phyloP scores from a whole-genome alignment of 2,113 vertebrate species.

The Pungitius pungitius region DNA sequence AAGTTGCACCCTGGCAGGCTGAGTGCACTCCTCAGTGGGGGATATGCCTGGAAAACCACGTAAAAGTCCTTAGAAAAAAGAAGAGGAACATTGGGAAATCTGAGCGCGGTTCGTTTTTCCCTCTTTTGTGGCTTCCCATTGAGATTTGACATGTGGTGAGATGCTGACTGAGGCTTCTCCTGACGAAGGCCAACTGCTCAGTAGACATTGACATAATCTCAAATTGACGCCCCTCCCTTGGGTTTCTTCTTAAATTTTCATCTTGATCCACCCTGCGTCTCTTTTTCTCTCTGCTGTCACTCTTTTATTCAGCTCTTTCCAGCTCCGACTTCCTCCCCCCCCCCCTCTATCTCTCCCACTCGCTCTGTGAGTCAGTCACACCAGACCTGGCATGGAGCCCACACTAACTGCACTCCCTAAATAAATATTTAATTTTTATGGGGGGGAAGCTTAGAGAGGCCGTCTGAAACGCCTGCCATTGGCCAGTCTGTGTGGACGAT shows the following conservation, averaged over 20 bases:
- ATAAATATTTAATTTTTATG: neutral
- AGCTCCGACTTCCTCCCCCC: neutral
- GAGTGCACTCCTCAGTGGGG: slow-evolving; percentile 36
- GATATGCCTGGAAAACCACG: slow-evolving; percentile 44
- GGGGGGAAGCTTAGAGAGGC: neutral
- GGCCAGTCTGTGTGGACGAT: neutral
- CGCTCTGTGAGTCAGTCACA: neutral
- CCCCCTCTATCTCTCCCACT: neutral
- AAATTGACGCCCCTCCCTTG: neutral
- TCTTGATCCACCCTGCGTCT: neutral
- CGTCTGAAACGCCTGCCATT: neutral
- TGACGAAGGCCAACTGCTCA: neutral
- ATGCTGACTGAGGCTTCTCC: slow-evolving; percentile 6
- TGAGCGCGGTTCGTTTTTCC: slow-evolving; percentile 34
- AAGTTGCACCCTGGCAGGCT: slow-evolving; percentile 48
- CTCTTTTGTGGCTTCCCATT: slow-evolving; percentile 35
- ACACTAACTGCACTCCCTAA: neutral
- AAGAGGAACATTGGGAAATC: slow-evolving; percentile 45
- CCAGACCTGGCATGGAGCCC: neutral
- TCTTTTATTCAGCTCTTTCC: neutral
- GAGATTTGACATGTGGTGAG: slow-evolving; percentile 23
- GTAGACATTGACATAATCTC: neutral
- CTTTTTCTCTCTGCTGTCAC: neutral
- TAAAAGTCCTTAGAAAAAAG: slow-evolving; percentile 56
- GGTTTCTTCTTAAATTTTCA: neutral